These are phyloP conservation scores for Pelmatolapia mariae DNA, from an alignment of 2,113 vertebrate species.

Conservation along the genomic window DNA sequence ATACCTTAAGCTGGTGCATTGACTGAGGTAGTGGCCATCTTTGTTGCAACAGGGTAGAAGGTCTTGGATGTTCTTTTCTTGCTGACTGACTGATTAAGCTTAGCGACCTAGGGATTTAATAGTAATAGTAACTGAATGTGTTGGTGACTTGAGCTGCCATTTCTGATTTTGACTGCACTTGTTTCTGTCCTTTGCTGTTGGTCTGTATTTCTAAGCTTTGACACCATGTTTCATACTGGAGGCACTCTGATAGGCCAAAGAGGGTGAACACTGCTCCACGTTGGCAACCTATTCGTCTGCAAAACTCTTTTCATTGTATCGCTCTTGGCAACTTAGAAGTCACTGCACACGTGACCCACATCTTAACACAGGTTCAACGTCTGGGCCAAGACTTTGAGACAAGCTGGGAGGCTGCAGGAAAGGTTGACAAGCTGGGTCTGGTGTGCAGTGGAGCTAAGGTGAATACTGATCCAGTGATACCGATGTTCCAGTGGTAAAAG, in stretches of 20 bases:
- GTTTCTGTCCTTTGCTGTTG: not conserved
- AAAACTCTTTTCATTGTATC: not conserved
- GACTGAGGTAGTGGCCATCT: not conserved
- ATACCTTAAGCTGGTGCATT: not conserved
- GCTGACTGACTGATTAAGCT: not conserved
- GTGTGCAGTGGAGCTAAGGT: not conserved
- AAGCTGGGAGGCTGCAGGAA: not conserved
- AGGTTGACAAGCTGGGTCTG: not conserved
- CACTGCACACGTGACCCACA: not conserved
- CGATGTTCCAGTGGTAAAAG: not conserved
- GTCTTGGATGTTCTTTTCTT: not conserved
- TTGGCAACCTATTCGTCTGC: not conserved
- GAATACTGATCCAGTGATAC: not conserved
- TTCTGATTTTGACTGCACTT: not conserved
- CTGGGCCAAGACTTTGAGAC: not conserved
- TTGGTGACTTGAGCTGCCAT: not conserved
- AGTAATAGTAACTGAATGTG: not conserved
- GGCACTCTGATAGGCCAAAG: not conserved
- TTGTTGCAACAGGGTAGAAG: not conserved
- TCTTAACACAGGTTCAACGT: not conserved
- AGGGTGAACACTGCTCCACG: not conserved
- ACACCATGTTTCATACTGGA: not conserved
- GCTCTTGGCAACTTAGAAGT: not conserved
- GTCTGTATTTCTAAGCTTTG: not conserved
- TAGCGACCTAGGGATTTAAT: rapidly evolving